phyloP scores from a whole-genome alignment of 1,140 invertebrate species.

The Geopemphigus sp. region DNA sequence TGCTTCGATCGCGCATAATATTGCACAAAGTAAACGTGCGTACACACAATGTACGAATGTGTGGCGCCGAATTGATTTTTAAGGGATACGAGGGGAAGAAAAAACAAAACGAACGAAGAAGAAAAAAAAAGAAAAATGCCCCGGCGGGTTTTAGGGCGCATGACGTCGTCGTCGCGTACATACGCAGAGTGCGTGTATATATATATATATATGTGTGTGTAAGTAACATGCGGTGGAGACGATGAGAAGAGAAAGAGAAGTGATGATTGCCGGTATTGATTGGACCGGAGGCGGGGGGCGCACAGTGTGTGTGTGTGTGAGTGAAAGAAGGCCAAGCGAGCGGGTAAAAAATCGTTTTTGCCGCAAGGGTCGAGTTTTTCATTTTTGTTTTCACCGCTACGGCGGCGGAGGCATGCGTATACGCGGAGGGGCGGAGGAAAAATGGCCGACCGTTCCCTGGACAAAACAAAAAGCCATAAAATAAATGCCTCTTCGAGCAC shows the following conservation, averaged over 20 bases:
- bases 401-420: background rate
- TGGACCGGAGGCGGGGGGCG: slow-evolving; percentile 38
- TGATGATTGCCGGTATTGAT: slow-evolving; percentile 49
- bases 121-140: slow-evolving; percentile 29
- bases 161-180: slow-evolving; percentile 16
- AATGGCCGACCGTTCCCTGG: slow-evolving; percentile 48
- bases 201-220: background rate
- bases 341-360: slow-evolving; percentile 49
- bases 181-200: background rate
- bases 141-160: slow-evolving; percentile 27
- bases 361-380: slow-evolving; percentile 48
- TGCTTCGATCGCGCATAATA: background rate
- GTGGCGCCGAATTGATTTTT: slow-evolving; percentile 37
- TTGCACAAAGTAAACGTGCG: background rate
- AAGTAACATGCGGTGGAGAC: no score
- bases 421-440: slow-evolving; percentile 6
- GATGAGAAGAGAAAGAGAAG: slow-evolving; percentile 12
- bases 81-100: background rate
- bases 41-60: background rate
- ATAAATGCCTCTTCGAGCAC: slow-evolving; percentile 49
- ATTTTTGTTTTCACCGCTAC: slow-evolving; percentile 46
- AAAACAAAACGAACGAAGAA: background rate
- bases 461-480: slow-evolving; percentile 50
- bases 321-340: slow-evolving; percentile 46
- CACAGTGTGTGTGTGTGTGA: background rate